Evolutionary conservation across 2,888 invertebrate species (phyloP), one percentile per base, ranked within the genome.

Genomic region (Thera obeliscata): DNA sequence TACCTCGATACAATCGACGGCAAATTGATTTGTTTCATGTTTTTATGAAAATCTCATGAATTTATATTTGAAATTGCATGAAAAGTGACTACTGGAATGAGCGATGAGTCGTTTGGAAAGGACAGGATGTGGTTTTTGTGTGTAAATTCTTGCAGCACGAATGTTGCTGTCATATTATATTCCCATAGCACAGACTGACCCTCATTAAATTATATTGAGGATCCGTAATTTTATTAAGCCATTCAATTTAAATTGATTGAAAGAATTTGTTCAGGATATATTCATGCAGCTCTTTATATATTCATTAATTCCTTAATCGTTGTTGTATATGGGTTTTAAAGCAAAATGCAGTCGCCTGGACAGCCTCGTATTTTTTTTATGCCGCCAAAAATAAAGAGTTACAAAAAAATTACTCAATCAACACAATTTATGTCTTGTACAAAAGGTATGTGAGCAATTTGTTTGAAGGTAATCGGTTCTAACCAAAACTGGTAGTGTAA

Each of bases 21-120:
- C 64, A 72, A 71, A 75, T 76, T 78, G 71, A 79, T 78, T 67
- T 79, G 76, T 78, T 73, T 73, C 67, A 69, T 60, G 67, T 74
- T 72, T 69, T 74, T 72, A 65, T 64, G 63, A 70, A 72, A 71
- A 66, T 60, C 56, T 66, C 57, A 65, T 70, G 69, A 70, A 74
- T 73, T 71, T 74, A 66, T 69, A 65, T 71, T 70, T 67, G 67
- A 70, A 67, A 72, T 70, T 68, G 56, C 68, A 68, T 52, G 60
- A 66, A 70, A 67, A 58, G 71, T 66, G 49, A 73, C 64, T 71
- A 72, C 2, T 57, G 38, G 60, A 69, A 71, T 72, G 66, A 64
- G 57, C 63, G 67, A 66, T 69, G 68, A 49, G 52, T 63, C 56
- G 65, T 62, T 72, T 38, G 55, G 52, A 54, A 61, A 62, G 50